Evolutionary conservation across 2,113 vertebrate species (phyloP), one percentile per base, ranked within the genome.

Genomic region (Cromileptes altivelis): DNA sequence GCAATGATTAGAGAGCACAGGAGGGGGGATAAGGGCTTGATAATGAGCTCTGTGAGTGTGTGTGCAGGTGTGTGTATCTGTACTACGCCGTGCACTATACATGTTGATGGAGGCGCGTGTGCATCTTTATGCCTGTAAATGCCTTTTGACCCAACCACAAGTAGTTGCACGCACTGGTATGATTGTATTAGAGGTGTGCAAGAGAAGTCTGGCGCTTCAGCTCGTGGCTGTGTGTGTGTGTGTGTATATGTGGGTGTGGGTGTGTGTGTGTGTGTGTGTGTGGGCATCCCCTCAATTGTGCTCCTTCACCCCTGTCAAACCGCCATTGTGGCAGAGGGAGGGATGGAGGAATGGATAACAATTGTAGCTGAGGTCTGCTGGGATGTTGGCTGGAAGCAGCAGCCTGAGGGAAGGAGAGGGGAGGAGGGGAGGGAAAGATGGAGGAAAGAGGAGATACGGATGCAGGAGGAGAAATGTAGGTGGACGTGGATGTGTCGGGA

Each of bases 291-390:
- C 27, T 80, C 49, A 57, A 78, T 71, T 77, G 76, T 80, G 21
- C 27, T 78, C 18, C 55, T 17, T 78, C 42, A 69, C 19, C 63
- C 40, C 69, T 79, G 61, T 81, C 83, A 64, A 78, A 52, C 25
- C 61, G 21, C 57, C 45, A 62, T 76, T 83, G 69, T 84, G 57
- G 14, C 57, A 61, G 60, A 18, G 8, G 69, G 74, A 60, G 75
- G 60, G 42, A 56, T 56, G 68, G 60, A 70, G 77, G 75, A 86
- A 73, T 67, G 40, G 65, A 85, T 57, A 85, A 71, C 52, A 71
- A 85, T 80, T 77, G 85, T 50, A 37, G 75, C 78, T 30, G 56
- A 79, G 72, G 45, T 85, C 68, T 90, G 70, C 70, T 81, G 76
- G 81, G 80, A 72, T 73, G 69, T 64, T 68, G 55, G 61, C 72